phyloP scores from a whole-genome alignment of 1,140 invertebrate genomes.

The Apis mellifera region DNA sequence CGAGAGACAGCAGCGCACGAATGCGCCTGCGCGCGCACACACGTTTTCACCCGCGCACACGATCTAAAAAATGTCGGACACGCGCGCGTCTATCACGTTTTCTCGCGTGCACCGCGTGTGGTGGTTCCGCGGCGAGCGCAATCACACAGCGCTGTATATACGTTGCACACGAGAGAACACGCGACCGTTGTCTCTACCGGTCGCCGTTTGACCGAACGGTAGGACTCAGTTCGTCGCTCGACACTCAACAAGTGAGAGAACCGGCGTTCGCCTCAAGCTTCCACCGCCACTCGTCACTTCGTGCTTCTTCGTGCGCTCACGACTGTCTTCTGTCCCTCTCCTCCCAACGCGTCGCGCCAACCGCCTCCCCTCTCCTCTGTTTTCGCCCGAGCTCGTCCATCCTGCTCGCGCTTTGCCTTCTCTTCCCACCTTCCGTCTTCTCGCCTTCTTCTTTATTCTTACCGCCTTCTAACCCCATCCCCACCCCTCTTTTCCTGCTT shows the following conservation, averaged over 20 bases:
- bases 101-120: background rate
- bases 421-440: background rate
- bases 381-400: slow-evolving; percentile 45
- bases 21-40: background rate
- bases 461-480: slow-evolving; percentile 1
- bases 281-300: slow-evolving; percentile 60
- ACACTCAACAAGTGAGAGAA: slow-evolving; percentile 80
- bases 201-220: slow-evolving; percentile 40
- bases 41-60: slow-evolving; percentile 1
- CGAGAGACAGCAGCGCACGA: too few relatives aligned
- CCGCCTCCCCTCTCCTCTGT: slow-evolving; percentile 35
- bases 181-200: slow-evolving; percentile 34
- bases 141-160: background rate
- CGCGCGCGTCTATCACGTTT: background rate
- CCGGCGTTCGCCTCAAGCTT: slow-evolving; percentile 58
- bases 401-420: background rate
- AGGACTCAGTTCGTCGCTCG: slow-evolving; percentile 65
- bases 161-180: slow-evolving; percentile 28
- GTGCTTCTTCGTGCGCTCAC: slow-evolving; percentile 57
- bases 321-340: slow-evolving; percentile 21
- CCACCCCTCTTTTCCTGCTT: background rate
- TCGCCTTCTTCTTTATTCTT: background rate
- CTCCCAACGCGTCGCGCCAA: slow-evolving; percentile 25
- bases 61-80: background rate
- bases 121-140: background rate